Evolutionary conservation across 2,888 invertebrate species (phyloP).

Genomic region (Lumbricus terrestris): DNA sequence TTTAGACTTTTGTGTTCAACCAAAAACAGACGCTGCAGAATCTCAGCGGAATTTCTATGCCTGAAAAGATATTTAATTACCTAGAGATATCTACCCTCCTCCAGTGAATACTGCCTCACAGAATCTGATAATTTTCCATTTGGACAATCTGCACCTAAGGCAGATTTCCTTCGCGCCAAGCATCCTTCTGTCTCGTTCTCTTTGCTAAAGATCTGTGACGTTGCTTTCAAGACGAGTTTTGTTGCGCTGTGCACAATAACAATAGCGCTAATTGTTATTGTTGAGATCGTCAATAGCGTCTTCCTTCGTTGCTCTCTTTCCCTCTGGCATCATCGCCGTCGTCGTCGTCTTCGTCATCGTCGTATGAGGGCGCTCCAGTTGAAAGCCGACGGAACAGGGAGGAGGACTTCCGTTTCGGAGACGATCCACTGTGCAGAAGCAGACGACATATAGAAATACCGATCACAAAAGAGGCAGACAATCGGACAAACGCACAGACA

Average conservation of each 20-base stretch:
- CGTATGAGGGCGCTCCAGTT: neutral
- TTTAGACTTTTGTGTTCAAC: too few species aligned
- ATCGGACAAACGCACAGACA: neutral
- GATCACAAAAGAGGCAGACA: neutral
- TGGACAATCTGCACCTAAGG: too few species aligned
- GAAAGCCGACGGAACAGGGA: neutral
- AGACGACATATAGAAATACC: neutral
- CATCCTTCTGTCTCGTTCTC: neutral
- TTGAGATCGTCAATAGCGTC: neutral
- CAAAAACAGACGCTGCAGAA: too few species aligned
- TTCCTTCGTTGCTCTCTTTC: neutral
- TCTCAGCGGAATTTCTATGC: too few species aligned
- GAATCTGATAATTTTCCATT: too few species aligned
- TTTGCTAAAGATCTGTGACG: neutral
- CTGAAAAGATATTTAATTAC: too few species aligned
- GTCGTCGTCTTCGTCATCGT: conserved; percentile 10
- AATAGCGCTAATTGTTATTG: neutral
- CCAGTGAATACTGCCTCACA: too few species aligned
- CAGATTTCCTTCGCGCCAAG: neutral
- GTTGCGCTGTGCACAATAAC: neutral
- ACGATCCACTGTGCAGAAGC: neutral
- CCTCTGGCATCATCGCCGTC: neutral
- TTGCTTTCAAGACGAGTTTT: neutral
- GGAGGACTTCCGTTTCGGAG: neutral
- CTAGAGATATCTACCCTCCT: too few species aligned